These are phyloP conservation scores for Argya squamiceps DNA, from an alignment of 2,797 vertebrate species.

Conservation along the genomic window DNA sequence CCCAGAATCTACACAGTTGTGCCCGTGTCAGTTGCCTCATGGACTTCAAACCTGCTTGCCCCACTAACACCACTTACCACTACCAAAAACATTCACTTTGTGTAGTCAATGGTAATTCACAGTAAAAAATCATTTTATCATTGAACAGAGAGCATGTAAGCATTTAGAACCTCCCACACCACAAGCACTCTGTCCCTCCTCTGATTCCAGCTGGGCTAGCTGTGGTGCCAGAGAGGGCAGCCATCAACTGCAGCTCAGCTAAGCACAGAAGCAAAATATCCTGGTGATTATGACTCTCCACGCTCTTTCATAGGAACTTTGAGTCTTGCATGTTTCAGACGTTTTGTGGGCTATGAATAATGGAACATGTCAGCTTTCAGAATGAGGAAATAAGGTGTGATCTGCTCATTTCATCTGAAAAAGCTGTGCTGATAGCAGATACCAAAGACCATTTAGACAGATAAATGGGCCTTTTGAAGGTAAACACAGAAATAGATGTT, in stretches of 20 bases:
- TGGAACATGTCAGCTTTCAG: background rate
- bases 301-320: background rate
- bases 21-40: background rate
- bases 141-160: background rate
- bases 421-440: background rate
- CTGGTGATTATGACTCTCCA: rapidly evolving
- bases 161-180: background rate
- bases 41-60: background rate
- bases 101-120: background rate
- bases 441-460: background rate
- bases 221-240: background rate
- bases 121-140: background rate
- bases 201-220: background rate
- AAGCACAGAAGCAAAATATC: background rate
- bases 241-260: background rate
- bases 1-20: background rate
- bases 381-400: background rate
- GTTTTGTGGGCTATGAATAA: background rate
- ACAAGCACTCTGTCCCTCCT: background rate
- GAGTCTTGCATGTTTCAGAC: background rate
- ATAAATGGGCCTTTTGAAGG: background rate
- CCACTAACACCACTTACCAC: background rate
- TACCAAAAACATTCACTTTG: background rate
- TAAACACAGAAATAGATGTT: background rate
- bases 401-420: background rate